Conservation (phyloP, 2,888 invertebrate species). For the Microctonus hyperodae region DNA sequence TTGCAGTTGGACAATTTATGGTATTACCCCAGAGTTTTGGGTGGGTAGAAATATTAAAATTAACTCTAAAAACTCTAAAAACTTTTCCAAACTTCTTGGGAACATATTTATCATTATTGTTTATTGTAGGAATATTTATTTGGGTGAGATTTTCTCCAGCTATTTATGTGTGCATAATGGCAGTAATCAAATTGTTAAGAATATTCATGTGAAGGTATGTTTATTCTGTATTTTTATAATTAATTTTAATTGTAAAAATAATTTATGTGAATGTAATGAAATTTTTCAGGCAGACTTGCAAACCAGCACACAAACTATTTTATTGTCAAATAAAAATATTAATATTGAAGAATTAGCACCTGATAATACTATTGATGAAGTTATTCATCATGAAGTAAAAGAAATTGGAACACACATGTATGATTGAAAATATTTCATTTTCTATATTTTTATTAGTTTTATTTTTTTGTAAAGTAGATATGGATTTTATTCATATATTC, state of each 20-base stretch:
- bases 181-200: constrained; percentile 81
- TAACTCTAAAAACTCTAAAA: background rate
- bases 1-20: constrained; percentile 88
- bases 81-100: background rate
- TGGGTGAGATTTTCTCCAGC: constrained; percentile 98
- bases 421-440: constrained; percentile 47
- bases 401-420: constrained; percentile 98
- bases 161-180: constrained; percentile 98
- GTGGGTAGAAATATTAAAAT: constrained; percentile 57
- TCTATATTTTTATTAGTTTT: constrained; percentile 11
- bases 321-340: constrained; percentile 77
- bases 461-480: background rate
- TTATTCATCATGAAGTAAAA: constrained; percentile 99
- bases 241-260: constrained; percentile 6
- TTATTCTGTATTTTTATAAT: constrained; percentile 10
- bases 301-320: constrained; percentile 87
- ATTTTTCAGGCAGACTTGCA: constrained; percentile 84
- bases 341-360: constrained; percentile 68
- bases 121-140: constrained; percentile 82
- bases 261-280: constrained; percentile 15
- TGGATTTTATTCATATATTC: background rate
- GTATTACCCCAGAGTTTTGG: constrained; percentile 96
- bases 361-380: constrained; percentile 90
- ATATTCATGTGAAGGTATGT: constrained; percentile 81
- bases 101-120: constrained; percentile 18